Conservation (phyloP, 2,797 vertebrate species). For the Sorex maritimensis region DNA sequence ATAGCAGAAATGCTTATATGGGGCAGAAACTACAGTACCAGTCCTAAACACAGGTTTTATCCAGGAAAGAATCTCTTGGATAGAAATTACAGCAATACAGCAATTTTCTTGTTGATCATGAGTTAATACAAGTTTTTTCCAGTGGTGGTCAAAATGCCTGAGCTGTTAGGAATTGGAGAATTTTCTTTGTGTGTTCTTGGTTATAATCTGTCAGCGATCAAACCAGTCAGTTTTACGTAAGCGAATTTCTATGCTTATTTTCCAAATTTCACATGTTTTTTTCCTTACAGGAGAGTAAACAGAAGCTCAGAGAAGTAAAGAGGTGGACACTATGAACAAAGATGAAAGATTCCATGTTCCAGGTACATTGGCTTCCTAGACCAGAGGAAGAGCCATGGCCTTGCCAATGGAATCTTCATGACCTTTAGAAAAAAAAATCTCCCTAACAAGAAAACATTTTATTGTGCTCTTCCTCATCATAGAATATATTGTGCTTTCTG, state of each 20-base stretch:
- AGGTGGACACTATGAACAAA: neutral
- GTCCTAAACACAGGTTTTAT: constrained; percentile 12
- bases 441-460: neutral
- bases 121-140: constrained; percentile 47
- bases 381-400: neutral
- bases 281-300: neutral
- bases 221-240: constrained; percentile 49
- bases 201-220: constrained; percentile 54
- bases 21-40: constrained; percentile 5
- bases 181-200: constrained; percentile 6
- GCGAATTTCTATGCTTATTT: constrained; percentile 49
- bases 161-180: constrained; percentile 1
- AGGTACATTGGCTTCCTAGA: constrained; percentile 1
- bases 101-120: constrained; percentile 6
- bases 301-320: constrained; percentile 47
- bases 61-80: constrained; percentile 23
- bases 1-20: constrained; percentile 30
- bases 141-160: constrained; percentile 28
- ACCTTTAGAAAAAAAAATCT: constrained; percentile 52
- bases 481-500: neutral
- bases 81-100: neutral
- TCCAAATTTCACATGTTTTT: neutral
- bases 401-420: neutral
- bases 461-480: neutral
- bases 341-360: neutral